Percentiles rank a stretch among this genome's conserved stretches.
phyloP scores from a whole-genome alignment of 2,797 vertebrate species.

The Melanogrammus aeglefinus region DNA sequence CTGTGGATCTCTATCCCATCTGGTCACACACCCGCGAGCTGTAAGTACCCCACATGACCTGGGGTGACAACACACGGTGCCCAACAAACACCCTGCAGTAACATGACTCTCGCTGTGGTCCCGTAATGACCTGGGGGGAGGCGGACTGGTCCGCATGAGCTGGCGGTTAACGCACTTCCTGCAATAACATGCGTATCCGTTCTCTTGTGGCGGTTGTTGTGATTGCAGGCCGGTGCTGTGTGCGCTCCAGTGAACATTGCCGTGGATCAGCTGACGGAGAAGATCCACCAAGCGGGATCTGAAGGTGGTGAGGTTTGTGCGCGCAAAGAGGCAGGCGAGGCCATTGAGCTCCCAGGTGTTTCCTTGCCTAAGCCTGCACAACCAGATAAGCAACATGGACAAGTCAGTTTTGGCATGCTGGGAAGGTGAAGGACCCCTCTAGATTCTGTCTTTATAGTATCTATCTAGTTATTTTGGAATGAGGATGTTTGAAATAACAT shows the following conservation, averaged over 20 bases:
- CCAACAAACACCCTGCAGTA: too few species aligned
- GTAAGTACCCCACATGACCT: too few species aligned
- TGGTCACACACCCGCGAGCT: too few species aligned
- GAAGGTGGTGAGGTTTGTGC: slow-evolving; percentile 94
- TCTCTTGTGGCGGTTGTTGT: not conserved
- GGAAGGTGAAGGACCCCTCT: not conserved
- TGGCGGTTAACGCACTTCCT: not conserved
- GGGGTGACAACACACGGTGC: too few species aligned
- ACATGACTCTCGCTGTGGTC: too few species aligned
- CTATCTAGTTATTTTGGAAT: not conserved
- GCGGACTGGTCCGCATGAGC: not conserved
- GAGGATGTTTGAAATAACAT: not conserved
- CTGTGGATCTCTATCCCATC: too few species aligned
- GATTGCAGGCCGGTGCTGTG: slow-evolving; percentile 86
- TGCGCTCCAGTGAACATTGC: slow-evolving; percentile 98
- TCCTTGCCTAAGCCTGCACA: slow-evolving; percentile 96
- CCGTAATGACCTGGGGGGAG: too few species aligned
- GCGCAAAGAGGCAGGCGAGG: slow-evolving; percentile 96
- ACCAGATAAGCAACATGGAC: slow-evolving; percentile 99
- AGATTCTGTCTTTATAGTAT: not conserved
- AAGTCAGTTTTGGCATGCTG: slow-evolving; percentile 76
- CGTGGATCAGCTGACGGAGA: slow-evolving; percentile 96
- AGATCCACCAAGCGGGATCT: slow-evolving; percentile 97
- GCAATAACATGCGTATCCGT: not conserved
- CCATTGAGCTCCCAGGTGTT: slow-evolving; percentile 95